Conservation (phyloP, 1,140 invertebrate species). For the Heliconius nattereri region DNA sequence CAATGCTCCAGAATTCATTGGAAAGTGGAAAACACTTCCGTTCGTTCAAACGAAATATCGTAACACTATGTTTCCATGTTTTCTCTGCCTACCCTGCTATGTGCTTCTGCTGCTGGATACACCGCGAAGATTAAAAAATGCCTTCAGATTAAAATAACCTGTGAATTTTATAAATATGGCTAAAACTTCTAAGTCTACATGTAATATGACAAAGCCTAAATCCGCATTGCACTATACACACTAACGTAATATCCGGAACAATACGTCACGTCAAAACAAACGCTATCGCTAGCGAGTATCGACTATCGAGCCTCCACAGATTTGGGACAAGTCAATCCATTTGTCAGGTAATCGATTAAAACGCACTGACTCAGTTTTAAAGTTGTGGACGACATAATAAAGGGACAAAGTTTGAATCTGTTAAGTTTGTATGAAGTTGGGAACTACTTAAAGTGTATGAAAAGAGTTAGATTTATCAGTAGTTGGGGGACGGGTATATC, state of each 20-base stretch:
- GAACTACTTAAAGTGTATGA: not conserved
- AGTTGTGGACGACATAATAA: not conserved
- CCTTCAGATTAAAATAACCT: not conserved
- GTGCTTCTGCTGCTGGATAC: too few species aligned
- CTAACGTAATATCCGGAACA: not conserved
- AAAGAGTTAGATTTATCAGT: not conserved
- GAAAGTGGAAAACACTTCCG: too few species aligned
- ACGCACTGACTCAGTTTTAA: slow-evolving; percentile 3
- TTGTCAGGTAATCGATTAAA: slow-evolving; percentile 14
- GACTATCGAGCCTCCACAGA: slow-evolving; percentile 3
- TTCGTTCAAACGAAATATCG: too few species aligned
- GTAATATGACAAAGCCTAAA: not conserved
- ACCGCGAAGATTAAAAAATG: too few species aligned
- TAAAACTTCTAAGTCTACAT: not conserved
- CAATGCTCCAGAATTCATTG: too few species aligned
- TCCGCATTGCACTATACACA: slow-evolving; percentile 7
- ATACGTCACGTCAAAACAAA: slow-evolving; percentile 14
- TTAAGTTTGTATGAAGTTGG: not conserved
- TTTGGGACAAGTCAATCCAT: slow-evolving; percentile 12
- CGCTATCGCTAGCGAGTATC: slow-evolving; percentile 7
- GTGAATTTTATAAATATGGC: not conserved
- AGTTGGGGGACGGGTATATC: not conserved
- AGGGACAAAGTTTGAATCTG: not conserved
- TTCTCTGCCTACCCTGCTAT: too few species aligned
- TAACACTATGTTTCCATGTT: too few species aligned